Evolutionary conservation across 2,888 invertebrate species (phyloP).

Genomic region (Drosophila anomalata): DNA sequence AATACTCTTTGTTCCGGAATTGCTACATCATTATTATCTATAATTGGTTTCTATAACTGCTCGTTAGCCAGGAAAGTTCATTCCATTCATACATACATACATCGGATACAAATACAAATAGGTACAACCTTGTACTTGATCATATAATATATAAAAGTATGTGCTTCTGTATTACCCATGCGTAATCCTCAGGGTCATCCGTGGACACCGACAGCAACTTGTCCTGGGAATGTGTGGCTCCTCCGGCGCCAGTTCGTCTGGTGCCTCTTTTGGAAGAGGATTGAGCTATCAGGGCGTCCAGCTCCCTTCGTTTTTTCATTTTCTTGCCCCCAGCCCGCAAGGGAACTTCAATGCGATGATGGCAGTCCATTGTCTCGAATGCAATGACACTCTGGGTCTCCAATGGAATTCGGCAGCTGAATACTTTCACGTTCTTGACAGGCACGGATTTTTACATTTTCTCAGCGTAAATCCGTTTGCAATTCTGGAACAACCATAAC

Average conservation of each 20-base stretch:
- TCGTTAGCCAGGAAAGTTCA: conserved; percentile 11
- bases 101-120: conserved; percentile 6
- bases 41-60: background rate
- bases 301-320: conserved; percentile 90
- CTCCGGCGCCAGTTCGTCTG: conserved; percentile 65
- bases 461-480: conserved; percentile 27
- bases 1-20: conserved; percentile 1
- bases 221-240: conserved; percentile 85
- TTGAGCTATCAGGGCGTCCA: conserved; percentile 88
- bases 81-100: conserved; percentile 5
- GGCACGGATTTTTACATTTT: conserved; percentile 34
- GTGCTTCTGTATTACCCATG: conserved; percentile 74
- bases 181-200: conserved; percentile 86
- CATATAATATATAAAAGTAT: too few species aligned
- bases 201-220: conserved; percentile 88
- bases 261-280: conserved; percentile 81
- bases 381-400: background rate
- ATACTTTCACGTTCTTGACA: conserved; percentile 20
- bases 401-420: conserved; percentile 16
- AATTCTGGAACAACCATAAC: conserved; percentile 38
- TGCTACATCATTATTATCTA: background rate
- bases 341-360: conserved; percentile 87
- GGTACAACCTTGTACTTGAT: conserved; percentile 15
- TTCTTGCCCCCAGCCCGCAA: conserved; percentile 87
- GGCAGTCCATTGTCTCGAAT: conserved; percentile 85